A percentile compares a stretch with the other conserved stretches of the same genome.
phyloP scores from a whole-genome alignment of 2,797 vertebrate species.

The Balearica regulorum region DNA sequence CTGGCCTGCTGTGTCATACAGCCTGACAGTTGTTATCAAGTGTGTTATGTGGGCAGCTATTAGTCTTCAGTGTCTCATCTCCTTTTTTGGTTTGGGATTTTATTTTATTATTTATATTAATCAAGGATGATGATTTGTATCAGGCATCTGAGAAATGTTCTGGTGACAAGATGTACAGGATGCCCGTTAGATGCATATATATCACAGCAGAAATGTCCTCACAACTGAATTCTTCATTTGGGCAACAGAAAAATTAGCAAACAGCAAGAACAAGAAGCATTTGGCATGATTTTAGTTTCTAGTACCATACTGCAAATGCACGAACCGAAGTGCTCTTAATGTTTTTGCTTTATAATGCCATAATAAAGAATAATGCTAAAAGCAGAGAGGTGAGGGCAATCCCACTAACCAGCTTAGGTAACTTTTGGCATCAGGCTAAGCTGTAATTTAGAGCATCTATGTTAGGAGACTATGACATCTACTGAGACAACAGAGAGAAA shows the following conservation, averaged over 20 bases:
- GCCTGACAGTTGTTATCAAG: not conserved
- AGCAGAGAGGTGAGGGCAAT: not conserved
- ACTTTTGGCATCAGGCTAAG: not conserved
- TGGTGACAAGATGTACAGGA: conserved; percentile 28
- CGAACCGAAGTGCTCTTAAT: not conserved
- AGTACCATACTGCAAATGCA: conserved; percentile 10
- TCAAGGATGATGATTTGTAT: conserved; percentile 14
- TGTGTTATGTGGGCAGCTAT: not conserved
- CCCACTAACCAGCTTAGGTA: not conserved
- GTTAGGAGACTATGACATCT: not conserved
- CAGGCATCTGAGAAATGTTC: conserved; percentile 31
- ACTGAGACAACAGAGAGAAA: not conserved
- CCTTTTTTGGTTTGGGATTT: conserved; percentile 49
- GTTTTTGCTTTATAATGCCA: not conserved
- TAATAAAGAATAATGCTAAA: not conserved
- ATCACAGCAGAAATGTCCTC: conserved; percentile 19
- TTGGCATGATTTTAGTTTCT: conserved; percentile 13
- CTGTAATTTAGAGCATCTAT: not conserved
- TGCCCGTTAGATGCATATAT: not conserved
- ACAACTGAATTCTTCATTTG: conserved; percentile 21
- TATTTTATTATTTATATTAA: conserved; percentile 18
- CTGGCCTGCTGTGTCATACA: not conserved
- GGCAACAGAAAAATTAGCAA: conserved; percentile 21
- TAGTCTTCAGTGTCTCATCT: conserved; percentile 35
- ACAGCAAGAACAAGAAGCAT: not conserved